phyloP scores from a whole-genome alignment of 92 coral and sea anemone species.

The Meandrina meandrites region DNA sequence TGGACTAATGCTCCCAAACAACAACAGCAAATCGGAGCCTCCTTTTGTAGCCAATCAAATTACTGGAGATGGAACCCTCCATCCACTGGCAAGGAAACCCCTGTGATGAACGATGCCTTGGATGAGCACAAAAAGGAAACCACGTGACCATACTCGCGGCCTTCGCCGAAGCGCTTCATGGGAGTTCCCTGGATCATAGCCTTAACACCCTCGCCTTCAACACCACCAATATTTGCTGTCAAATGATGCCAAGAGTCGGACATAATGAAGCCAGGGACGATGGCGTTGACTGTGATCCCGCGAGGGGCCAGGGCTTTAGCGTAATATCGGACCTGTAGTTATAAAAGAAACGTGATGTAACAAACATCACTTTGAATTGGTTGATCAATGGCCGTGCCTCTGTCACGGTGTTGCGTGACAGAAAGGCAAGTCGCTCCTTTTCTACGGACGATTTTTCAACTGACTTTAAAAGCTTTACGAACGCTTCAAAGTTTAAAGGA shows the following conservation, averaged over 20 bases:
- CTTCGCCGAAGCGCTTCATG: slow-evolving; percentile 84
- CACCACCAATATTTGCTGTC: slow-evolving; percentile 71
- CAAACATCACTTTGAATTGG: neutral
- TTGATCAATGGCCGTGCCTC: neutral
- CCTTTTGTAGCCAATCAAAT: neutral
- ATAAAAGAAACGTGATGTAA: neutral
- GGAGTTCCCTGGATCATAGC: slow-evolving; percentile 70
- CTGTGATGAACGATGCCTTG: slow-evolving; percentile 76
- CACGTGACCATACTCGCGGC: slow-evolving; percentile 74
- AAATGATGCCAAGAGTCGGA: slow-evolving; percentile 83
- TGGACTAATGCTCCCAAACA: no score
- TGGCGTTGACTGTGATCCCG: slow-evolving; percentile 79
- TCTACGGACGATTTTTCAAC: no score
- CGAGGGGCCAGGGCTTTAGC: slow-evolving; percentile 84
- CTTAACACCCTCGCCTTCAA: slow-evolving; percentile 63
- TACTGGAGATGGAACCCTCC: slow-evolving; percentile 81
- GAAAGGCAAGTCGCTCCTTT: no score
- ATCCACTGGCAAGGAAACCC: slow-evolving; percentile 78
- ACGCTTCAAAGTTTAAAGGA: no score
- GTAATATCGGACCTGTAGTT: slow-evolving; percentile 73
- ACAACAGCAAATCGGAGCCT: no score
- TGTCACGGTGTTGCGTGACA: no score
- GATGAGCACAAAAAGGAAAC: slow-evolving; percentile 73
- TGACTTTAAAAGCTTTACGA: no score
- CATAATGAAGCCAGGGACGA: slow-evolving; percentile 80